phyloP scores from a whole-genome alignment of 92 coral and sea anemone genomes.

The Ricordea florida region DNA sequence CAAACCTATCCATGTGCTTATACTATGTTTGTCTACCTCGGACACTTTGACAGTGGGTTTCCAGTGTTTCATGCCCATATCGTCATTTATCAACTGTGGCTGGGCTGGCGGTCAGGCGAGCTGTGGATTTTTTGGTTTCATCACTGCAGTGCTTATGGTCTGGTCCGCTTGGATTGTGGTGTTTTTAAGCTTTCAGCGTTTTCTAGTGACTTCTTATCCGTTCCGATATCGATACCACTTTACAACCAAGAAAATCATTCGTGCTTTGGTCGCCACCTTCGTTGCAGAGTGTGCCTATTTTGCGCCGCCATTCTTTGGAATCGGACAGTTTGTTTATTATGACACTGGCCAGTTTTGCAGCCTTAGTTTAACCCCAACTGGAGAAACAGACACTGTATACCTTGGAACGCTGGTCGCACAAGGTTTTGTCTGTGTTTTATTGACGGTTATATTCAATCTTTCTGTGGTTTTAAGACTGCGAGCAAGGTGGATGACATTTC shows the following conservation, averaged over 20 bases:
- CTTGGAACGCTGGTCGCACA: constrained; percentile 16
- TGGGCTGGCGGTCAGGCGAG: constrained; percentile 30
- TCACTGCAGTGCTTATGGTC: constrained; percentile 10
- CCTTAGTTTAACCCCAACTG: constrained; percentile 31
- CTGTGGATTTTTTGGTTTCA: constrained; percentile 1
- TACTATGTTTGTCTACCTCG: constrained; percentile 8
- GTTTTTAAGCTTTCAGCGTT: constrained; percentile 4
- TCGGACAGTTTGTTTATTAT: constrained; percentile 30
- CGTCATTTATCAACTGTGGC: constrained; percentile 38
- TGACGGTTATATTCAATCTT: constrained; percentile 1
- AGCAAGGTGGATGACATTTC: not conserved
- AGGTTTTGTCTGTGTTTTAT: not conserved
- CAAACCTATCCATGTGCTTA: constrained; percentile 10
- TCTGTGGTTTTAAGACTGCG: not conserved
- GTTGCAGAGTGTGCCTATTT: not conserved
- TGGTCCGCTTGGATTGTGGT: constrained; percentile 52
- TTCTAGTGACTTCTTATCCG: not conserved
- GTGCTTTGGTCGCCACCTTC: not conserved
- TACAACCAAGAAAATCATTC: constrained; percentile 5
- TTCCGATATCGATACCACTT: constrained; percentile 13
- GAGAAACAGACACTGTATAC: constrained; percentile 7
- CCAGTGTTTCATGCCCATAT: constrained; percentile 24
- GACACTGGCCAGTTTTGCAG: constrained; percentile 39
- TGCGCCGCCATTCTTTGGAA: constrained; percentile 19
- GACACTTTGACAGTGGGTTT: constrained; percentile 14